Base-by-base conservation (phyloP, 37 sponge, comb jelly and placozoan species). In the Corticium candelabrum region DNA sequence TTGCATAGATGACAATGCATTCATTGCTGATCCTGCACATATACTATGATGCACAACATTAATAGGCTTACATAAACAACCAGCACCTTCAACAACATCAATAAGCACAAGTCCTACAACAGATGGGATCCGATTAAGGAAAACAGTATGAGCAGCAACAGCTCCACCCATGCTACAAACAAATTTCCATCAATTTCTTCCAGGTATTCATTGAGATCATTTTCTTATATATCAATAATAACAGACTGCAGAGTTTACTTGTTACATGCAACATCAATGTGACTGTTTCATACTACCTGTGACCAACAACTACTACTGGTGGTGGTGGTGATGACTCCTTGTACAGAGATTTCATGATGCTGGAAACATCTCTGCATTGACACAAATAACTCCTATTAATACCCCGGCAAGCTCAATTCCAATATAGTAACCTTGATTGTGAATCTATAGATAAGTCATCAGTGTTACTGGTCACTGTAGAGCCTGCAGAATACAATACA, bases 41-140 rank as follows among this genome's bases (percentile, higher is more conserved):
- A 3, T 35, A 37, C 27, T 27, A 41, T 33, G 40, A 70, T 29
- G 21, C 73, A 34, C 21, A 29, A 15, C 21, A 32, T 29, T 35
- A 70, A 15, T 70, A 70, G 73, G 4, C 31, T 5, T 7, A 15
- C 5, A 7, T 70, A 70, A 7, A 35, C 36, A 7, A 15, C 7
- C 36, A 4, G 3, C 80, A 92, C 97, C 97, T 85, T 96, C 97
- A 1, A 96, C 97, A 0, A 96, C 94, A 82, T 96, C 97, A 75
- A 96, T 93, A 30, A 93, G 84, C 29, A 83, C 86, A 32, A 96
- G 69, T 32, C 88, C 97, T 0, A 80, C 82, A 2, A 93, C 68
- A 40, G 91, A 77, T 5, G 85, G 83, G 1, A 96, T 40, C 35
- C 37, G 33, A 0, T 75, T 76, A 38, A 43, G 56, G 3, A 78